These are phyloP conservation scores for Lepetodrilus schrolli DNA, from an alignment of 2,888 invertebrate genomes.

Conservation along the genomic window DNA sequence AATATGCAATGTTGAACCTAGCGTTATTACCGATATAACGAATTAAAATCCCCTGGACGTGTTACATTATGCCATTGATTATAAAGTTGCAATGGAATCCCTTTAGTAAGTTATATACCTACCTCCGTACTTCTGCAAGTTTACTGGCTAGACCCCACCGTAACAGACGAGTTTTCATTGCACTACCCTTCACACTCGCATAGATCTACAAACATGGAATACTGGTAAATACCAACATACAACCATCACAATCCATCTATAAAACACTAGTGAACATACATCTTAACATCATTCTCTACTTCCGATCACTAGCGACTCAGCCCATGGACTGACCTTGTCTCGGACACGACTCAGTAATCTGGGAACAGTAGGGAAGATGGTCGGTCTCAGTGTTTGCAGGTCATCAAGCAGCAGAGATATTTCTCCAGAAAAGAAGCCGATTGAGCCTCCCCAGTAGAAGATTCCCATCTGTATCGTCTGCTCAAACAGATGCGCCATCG, in stretches of 20 bases:
- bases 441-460: constrained; percentile 85
- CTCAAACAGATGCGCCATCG: constrained; percentile 97
- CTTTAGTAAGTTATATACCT: no score
- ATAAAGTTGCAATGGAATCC: no score
- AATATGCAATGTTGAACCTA: no score
- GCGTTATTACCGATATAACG: no score
- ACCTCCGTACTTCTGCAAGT: constrained; percentile 75
- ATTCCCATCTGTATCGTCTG: constrained; percentile 76
- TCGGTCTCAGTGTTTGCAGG: constrained; percentile 59
- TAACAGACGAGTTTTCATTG: constrained; percentile 86
- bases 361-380: constrained; percentile 65
- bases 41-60: no score
- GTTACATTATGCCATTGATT: no score
- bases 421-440: constrained; percentile 69
- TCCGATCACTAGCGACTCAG: no score
- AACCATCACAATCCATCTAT: no score
- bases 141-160: constrained; percentile 92
- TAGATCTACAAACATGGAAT: constrained; percentile 77
- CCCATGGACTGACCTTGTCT: constrained; percentile 47
- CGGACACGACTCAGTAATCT: constrained; percentile 64
- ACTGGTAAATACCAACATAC: neutral
- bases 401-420: constrained; percentile 56
- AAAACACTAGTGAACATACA: no score
- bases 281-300: no score
- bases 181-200: constrained; percentile 81